A percentile compares a stretch with the other conserved stretches of the same genome.
phyloP scores from a whole-genome alignment of 1,140 invertebrate genomes.

The Forficula auricularia region DNA sequence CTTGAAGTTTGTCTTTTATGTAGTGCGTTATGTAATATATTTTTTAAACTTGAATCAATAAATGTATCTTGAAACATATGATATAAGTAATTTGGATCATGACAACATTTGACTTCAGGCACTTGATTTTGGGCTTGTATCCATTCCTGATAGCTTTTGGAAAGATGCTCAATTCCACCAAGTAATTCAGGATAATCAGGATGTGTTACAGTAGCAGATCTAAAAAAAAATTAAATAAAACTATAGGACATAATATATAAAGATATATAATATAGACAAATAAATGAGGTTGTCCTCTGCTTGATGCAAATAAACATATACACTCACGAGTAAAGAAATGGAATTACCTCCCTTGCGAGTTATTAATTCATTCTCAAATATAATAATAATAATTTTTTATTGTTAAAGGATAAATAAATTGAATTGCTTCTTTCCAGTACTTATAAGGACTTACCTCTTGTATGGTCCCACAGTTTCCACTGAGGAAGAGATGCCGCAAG shows the following conservation, averaged over 20 bases:
- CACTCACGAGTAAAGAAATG: no score
- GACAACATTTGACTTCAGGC: conserved; percentile 29
- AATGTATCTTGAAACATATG: conserved; percentile 34
- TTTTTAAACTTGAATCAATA: conserved; percentile 19
- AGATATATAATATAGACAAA: background rate
- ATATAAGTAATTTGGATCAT: conserved; percentile 31
- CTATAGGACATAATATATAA: conserved; percentile 26
- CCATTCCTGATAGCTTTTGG: conserved; percentile 17
- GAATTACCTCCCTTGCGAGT: no score
- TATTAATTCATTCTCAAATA: no score
- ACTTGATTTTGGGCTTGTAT: conserved; percentile 24
- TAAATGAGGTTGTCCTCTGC: no score
- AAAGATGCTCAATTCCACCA: conserved; percentile 26
- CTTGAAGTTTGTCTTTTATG: conserved; percentile 8
- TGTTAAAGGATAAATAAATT: no score
- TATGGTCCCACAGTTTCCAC: no score
- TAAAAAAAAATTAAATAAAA: conserved; percentile 20
- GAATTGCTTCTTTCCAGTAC: no score
- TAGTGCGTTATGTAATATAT: background rate
- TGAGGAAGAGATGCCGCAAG: no score
- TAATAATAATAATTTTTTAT: no score
- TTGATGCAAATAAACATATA: no score
- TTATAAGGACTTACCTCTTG: no score
- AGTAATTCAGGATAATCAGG: conserved; percentile 20
- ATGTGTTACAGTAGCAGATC: conserved; percentile 21